Evolutionary conservation across 2,888 invertebrate species (phyloP), one percentile per base, ranked within the genome.

Genomic region (Thereva unica): DNA sequence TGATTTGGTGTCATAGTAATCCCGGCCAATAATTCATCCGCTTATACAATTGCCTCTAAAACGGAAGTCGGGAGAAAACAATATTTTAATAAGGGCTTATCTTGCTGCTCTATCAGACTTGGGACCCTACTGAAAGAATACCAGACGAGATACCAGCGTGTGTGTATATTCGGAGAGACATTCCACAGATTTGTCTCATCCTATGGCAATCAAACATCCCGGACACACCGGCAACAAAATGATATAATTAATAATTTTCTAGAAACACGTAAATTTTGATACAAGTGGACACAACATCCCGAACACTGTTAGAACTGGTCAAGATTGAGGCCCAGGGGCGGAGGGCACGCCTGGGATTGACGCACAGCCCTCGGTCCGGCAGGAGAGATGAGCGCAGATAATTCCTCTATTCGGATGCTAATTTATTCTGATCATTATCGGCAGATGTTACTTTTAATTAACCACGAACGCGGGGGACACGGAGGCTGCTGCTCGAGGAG

Each of bases 351-450:
- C 47, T 37, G 12, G 12, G 38, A 12, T 49, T 59, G 10, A 59
- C 49, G 47, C 49, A 10, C 8, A 8, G 38, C 47, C 38, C 9
- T 37, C 59, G 38, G 47, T 52, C 34, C n/a, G 9, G 35, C 42
- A 52, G 63, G 50, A 23, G 42, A 63, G 63, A 63, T 63, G 34
- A 10, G 42, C 42, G 50, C 52, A 50, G 63, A 63, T 63, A 63
- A 50, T 63, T 50, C 50, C 50, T 63, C 52, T 63, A 63, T 63
- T 63, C 63, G 63, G 63, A 63, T 63, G 63, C 63, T 63, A 63
- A 63, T 63, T 63, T 63, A 63, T 63, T 63, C 63, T 9, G 63
- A 63, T 63, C 63, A 63, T 63, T 63, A 63, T 63, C 63, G 50
- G 52, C 34, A 50, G 63, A 63, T 63, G 63, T 63, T 63, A 52